Conservation (phyloP, 2,113 vertebrate species). For the Puntigrus tetrazona region DNA sequence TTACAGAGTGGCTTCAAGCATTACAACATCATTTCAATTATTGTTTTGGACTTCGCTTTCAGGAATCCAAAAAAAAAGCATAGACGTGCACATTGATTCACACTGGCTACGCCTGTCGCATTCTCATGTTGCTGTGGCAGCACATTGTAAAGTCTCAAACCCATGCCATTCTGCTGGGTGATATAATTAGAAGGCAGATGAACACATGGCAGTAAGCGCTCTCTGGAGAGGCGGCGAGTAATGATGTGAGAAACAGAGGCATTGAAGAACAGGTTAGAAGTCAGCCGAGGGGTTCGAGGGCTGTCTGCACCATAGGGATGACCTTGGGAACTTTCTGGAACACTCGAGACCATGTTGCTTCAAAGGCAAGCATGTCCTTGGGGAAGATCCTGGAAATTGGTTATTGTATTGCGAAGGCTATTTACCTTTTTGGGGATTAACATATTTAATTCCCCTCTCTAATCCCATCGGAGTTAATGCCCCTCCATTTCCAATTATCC, state of each 20-base stretch:
- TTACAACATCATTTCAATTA: conserved; percentile 59
- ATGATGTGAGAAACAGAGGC: conserved; percentile 73
- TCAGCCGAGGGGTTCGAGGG: conserved; percentile 65
- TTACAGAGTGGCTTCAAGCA: conserved; percentile 55
- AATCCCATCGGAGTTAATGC: conserved; percentile 83
- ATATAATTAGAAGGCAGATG: conserved; percentile 82
- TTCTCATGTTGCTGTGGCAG: conserved; percentile 45
- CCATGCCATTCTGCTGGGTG: conserved; percentile 76
- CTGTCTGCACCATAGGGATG: conserved; percentile 68
- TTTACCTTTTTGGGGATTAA: conserved; percentile 86
- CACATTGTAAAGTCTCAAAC: conserved; percentile 69
- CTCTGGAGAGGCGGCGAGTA: conserved; percentile 67
- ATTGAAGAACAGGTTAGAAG: conserved; percentile 77
- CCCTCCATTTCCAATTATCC: conserved; percentile 84
- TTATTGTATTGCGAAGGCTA: conserved; percentile 85
- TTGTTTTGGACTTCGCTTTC: conserved; percentile 21
- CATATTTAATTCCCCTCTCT: conserved; percentile 84
- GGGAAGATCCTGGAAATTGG: conserved; percentile 83
- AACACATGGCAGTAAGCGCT: conserved; percentile 75
- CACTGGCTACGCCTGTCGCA: conserved; percentile 36
- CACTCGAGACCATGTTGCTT: conserved; percentile 70
- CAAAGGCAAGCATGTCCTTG: conserved; percentile 82
- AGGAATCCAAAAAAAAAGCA: conserved; percentile 31
- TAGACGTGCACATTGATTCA: conserved; percentile 24
- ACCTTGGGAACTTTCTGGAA: conserved; percentile 78